These are phyloP conservation scores for Malurus leucopterus DNA, from an alignment of 2,797 vertebrate species.

Conservation along the genomic window DNA sequence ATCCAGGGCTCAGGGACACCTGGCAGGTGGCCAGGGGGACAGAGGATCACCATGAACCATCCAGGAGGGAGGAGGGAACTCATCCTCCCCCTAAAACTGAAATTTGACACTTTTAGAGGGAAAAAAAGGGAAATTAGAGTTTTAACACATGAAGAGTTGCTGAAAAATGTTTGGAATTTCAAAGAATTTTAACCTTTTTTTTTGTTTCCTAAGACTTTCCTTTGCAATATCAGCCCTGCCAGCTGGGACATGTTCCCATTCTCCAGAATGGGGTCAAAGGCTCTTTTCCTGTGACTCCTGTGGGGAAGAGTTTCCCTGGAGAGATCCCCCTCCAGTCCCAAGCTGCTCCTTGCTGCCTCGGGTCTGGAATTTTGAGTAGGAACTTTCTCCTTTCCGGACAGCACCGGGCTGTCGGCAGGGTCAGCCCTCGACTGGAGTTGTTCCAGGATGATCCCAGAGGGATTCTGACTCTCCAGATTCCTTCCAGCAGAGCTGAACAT, in stretches of 20 bases:
- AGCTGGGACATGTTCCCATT: neutral
- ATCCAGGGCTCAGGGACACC: neutral
- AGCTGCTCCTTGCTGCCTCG: neutral
- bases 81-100: fast-evolving
- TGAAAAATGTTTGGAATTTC: neutral
- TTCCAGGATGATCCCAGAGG: neutral
- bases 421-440: fast-evolving
- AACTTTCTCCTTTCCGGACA: neutral
- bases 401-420: neutral
- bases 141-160: neutral
- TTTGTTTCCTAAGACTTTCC: neutral
- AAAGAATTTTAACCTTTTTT: neutral
- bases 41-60: neutral
- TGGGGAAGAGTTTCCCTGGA: neutral
- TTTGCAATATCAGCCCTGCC: neutral
- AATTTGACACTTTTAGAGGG: neutral
- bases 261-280: neutral
- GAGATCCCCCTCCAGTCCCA: neutral
- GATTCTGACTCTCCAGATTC: neutral
- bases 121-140: neutral
- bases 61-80: neutral
- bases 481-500: neutral
- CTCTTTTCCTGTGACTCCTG: neutral
- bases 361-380: neutral
- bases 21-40: neutral